A percentile compares a stretch with the other conserved stretches of the same genome.
These are phyloP conservation scores for Hipposideros larvatus DNA, from an alignment of 2,797 vertebrate genomes.

Conservation along the genomic window DNA sequence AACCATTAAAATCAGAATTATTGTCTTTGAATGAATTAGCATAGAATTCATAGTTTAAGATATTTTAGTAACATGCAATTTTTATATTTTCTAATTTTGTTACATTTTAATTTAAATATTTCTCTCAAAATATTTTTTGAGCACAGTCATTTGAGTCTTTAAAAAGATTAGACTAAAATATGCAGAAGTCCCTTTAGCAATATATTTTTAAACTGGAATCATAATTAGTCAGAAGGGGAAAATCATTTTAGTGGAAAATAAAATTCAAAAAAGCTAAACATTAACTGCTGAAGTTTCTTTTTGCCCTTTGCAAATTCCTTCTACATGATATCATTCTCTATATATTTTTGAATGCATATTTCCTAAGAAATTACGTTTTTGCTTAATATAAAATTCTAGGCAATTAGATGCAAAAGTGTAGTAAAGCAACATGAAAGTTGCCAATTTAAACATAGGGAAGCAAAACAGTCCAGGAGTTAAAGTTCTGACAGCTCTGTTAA, in stretches of 20 bases:
- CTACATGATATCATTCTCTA: slow-evolving; percentile 74
- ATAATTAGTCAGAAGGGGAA: slow-evolving; percentile 78
- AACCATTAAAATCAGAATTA: slow-evolving; percentile 40
- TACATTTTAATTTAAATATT: slow-evolving; percentile 56
- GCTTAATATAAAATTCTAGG: slow-evolving; percentile 79
- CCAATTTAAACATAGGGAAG: slow-evolving; percentile 80
- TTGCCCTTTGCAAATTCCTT: slow-evolving; percentile 77
- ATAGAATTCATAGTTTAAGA: slow-evolving; percentile 12
- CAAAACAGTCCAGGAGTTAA: slow-evolving; percentile 26
- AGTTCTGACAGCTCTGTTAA: slow-evolving; percentile 30
- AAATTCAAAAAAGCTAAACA: slow-evolving; percentile 79
- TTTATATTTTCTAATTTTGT: slow-evolving; percentile 51
- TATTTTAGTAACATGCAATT: not conserved
- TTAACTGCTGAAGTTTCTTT: slow-evolving; percentile 73
- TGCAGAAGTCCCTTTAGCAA: slow-evolving; percentile 64
- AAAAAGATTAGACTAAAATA: slow-evolving; percentile 63
- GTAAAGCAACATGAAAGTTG: slow-evolving; percentile 74
- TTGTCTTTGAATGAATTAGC: slow-evolving; percentile 43
- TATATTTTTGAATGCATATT: slow-evolving; percentile 80
- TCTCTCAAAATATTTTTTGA: slow-evolving; percentile 50
- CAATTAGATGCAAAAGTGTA: slow-evolving; percentile 80
- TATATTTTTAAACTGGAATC: slow-evolving; percentile 72
- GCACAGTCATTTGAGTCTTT: slow-evolving; percentile 63
- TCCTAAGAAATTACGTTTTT: slow-evolving; percentile 81
- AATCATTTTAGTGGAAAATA: slow-evolving; percentile 79